phyloP scores from a whole-genome alignment of 2,888 invertebrate genomes.

The Siphlonurus alternatus region DNA sequence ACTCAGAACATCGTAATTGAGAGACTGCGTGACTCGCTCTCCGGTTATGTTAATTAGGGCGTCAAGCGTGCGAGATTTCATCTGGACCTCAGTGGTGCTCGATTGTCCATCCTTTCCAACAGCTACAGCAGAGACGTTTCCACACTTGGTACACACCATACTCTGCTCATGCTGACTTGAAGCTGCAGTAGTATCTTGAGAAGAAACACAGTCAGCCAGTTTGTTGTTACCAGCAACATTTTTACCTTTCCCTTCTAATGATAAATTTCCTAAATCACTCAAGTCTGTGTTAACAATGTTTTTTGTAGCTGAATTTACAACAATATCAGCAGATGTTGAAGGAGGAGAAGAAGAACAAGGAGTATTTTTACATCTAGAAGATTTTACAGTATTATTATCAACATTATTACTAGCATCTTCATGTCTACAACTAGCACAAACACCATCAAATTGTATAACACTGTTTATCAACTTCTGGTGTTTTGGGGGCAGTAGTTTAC shows the following conservation, averaged over 20 bases:
- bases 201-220: background rate
- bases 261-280: too few relatives aligned
- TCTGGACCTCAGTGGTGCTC: slow-evolving; percentile 5
- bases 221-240: background rate
- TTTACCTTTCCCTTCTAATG: too few relatives aligned
- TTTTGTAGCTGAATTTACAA: too few relatives aligned
- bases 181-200: background rate
- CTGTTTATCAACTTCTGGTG: background rate
- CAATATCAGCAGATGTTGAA: too few relatives aligned
- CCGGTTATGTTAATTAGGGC: slow-evolving; percentile 7
- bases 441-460: background rate
- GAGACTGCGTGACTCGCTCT: slow-evolving; percentile 25
- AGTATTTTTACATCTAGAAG: too few relatives aligned
- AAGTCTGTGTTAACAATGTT: background rate
- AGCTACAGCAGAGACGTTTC: slow-evolving; percentile 19
- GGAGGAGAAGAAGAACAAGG: too few relatives aligned
- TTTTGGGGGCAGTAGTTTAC: slow-evolving; percentile 23
- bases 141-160: slow-evolving; percentile 21
- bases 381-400: background rate
- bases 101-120: slow-evolving; percentile 4
- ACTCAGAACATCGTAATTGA: slow-evolving; percentile 19
- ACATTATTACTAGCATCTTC: background rate
- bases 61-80: slow-evolving; percentile 1
- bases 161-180: slow-evolving; percentile 2
- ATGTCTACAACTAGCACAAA: background rate